Percentiles rank a stretch among this genome's conserved stretches.
These are phyloP conservation scores for Mythimna lalbum DNA, from an alignment of 2,888 invertebrate species.

Conservation along the genomic window DNA sequence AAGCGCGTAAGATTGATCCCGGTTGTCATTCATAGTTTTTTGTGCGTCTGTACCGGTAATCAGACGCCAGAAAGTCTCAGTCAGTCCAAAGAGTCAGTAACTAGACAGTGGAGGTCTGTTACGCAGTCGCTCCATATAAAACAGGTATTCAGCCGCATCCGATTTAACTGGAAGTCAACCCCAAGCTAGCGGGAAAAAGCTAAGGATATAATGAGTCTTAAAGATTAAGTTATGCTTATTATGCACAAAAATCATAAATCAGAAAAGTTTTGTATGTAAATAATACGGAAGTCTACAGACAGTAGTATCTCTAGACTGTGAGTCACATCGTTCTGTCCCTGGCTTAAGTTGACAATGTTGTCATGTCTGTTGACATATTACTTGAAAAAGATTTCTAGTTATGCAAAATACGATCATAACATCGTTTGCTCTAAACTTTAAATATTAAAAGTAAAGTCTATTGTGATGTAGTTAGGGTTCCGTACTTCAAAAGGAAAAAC, in stretches of 20 bases:
- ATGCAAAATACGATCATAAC: conserved; percentile 39
- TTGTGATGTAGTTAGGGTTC: not conserved
- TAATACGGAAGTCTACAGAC: not conserved
- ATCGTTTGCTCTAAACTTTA: conserved; percentile 17
- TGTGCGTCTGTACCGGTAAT: too few species aligned
- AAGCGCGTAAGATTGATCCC: too few species aligned
- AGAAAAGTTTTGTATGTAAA: not conserved
- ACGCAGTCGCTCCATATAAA: too few species aligned
- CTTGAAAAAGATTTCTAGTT: conserved; percentile 31
- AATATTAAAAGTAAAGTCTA: not conserved
- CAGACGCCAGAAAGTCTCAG: too few species aligned
- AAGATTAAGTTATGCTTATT: not conserved
- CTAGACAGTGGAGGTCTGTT: too few species aligned
- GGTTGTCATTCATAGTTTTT: too few species aligned
- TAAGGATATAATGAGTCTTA: not conserved
- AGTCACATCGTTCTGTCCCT: conserved; percentile 21
- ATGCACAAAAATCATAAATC: not conserved
- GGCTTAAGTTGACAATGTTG: conserved; percentile 32
- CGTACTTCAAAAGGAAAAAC: too few species aligned
- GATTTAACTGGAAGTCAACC: too few species aligned
- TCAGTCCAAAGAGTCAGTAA: too few species aligned
- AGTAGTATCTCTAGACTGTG: conserved; percentile 1
- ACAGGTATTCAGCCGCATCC: too few species aligned
- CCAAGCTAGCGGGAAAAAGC: too few species aligned
- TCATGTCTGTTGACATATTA: conserved; percentile 43